These are phyloP conservation scores for Ylistrum balloti DNA, from an alignment of 1,140 invertebrate genomes.

Conservation along the genomic window DNA sequence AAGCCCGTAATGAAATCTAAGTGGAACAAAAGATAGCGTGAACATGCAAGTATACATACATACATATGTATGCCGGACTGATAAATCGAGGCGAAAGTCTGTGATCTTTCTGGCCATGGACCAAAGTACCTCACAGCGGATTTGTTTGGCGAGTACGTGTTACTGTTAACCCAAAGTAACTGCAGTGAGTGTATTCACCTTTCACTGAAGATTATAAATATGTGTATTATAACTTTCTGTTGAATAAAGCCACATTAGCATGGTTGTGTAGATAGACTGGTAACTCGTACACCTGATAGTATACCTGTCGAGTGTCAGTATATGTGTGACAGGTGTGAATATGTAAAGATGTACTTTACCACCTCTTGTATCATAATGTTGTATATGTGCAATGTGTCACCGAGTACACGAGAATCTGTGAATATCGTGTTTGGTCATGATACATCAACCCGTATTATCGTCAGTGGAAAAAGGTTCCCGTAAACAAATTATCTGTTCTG, in stretches of 20 bases:
- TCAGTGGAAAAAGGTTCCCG: background rate
- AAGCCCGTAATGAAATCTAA: background rate
- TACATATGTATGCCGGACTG: background rate
- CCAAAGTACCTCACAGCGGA: background rate
- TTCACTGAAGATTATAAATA: background rate
- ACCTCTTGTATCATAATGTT: background rate
- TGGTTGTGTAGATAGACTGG: background rate
- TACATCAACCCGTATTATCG: background rate
- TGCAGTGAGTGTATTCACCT: background rate
- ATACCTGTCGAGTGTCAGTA: background rate
- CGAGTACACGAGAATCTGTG: background rate
- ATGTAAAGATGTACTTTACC: background rate
- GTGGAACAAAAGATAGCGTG: background rate
- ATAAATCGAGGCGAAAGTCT: background rate
- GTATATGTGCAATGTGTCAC: conserved; percentile 1
- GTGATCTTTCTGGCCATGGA: background rate
- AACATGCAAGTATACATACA: background rate
- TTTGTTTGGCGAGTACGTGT: conserved; percentile 1
- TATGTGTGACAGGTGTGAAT: background rate
- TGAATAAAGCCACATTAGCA: conserved; percentile 12
- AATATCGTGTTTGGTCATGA: background rate
- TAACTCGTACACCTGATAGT: background rate
- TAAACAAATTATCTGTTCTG: background rate
- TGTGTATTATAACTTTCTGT: conserved; percentile 19
- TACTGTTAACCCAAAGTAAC: background rate